Percentiles rank a stretch among this genome's conserved stretches.
Conservation (phyloP, 2,888 invertebrate species). For the Mayetiola destructor region DNA sequence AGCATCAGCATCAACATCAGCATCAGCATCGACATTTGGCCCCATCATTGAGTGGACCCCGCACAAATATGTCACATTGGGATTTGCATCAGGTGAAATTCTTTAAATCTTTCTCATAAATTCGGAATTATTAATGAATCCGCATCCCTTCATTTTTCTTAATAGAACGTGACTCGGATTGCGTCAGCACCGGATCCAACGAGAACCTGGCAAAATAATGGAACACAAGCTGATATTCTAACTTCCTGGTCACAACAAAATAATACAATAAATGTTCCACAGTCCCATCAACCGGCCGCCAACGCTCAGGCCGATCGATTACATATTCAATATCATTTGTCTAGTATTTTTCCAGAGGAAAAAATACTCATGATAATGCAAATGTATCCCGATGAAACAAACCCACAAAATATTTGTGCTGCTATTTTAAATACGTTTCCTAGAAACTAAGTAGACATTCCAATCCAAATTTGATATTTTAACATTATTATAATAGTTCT, state of each 20-base stretch:
- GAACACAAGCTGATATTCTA: slow-evolving; percentile 29
- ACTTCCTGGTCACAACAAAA: slow-evolving; percentile 36
- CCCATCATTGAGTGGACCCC: slow-evolving; percentile 21
- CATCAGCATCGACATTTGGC: slow-evolving; percentile 24
- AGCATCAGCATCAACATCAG: slow-evolving; percentile 22
- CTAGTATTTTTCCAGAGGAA: slow-evolving; percentile 81
- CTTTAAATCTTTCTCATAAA: background rate
- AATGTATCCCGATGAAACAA: slow-evolving; percentile 73
- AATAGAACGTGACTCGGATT: slow-evolving; percentile 50
- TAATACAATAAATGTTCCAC: slow-evolving; percentile 19
- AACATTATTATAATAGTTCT: too few relatives aligned
- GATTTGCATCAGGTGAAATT: slow-evolving; percentile 21
- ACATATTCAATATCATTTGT: slow-evolving; percentile 71
- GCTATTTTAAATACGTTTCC: slow-evolving; percentile 65
- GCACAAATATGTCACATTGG: slow-evolving; percentile 22
- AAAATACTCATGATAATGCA: slow-evolving; percentile 82
- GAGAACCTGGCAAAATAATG: slow-evolving; percentile 38
- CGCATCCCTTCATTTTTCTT: background rate
- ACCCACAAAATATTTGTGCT: slow-evolving; percentile 79
- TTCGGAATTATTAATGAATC: background rate
- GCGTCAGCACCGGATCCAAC: slow-evolving; percentile 58
- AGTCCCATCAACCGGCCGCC: slow-evolving; percentile 28
- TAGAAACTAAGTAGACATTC: slow-evolving; percentile 6
- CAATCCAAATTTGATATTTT: too few relatives aligned
- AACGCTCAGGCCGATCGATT: slow-evolving; percentile 48